phyloP scores from a whole-genome alignment of 2,888 invertebrate species.

The Hyposoter dolosus region DNA sequence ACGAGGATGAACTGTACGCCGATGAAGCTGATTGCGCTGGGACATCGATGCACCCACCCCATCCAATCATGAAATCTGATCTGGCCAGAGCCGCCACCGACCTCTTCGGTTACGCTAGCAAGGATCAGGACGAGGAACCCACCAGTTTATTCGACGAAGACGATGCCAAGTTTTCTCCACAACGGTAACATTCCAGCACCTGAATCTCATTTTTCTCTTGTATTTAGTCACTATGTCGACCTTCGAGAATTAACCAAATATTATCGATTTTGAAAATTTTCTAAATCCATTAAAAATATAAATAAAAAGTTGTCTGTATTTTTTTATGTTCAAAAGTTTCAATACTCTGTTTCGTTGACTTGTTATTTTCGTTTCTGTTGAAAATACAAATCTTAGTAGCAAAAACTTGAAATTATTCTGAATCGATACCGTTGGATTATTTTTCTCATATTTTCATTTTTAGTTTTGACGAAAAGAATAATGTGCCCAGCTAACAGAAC shows the following conservation, averaged over 20 bases:
- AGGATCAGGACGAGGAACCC: slow-evolving; percentile 81
- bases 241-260: not conserved
- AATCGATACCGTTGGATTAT: not conserved
- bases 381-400: not conserved
- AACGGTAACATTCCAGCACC: slow-evolving; percentile 66
- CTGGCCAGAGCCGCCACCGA: slow-evolving; percentile 81
- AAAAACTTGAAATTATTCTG: not conserved
- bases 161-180: slow-evolving; percentile 74
- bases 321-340: too few relatives aligned
- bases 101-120: slow-evolving; percentile 79
- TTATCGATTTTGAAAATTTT: not conserved
- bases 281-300: not conserved
- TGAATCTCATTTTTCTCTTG: not conserved
- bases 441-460: not conserved
- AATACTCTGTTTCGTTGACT: not conserved
- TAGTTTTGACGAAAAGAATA: not conserved
- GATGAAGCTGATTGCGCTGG: slow-evolving; percentile 85
- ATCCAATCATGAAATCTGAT: slow-evolving; percentile 81
- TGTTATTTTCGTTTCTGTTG: not conserved
- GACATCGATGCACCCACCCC: slow-evolving; percentile 75
- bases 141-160: slow-evolving; percentile 84
- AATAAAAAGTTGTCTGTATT: too few relatives aligned
- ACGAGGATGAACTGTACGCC: slow-evolving; percentile 85
- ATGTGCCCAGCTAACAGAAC: not conserved
- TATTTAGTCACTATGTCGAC: not conserved